Evolutionary conservation across 2,797 vertebrate genomes (phyloP), one percentile per base, ranked within the genome.

Genomic region (Aldrovandia affinis): DNA sequence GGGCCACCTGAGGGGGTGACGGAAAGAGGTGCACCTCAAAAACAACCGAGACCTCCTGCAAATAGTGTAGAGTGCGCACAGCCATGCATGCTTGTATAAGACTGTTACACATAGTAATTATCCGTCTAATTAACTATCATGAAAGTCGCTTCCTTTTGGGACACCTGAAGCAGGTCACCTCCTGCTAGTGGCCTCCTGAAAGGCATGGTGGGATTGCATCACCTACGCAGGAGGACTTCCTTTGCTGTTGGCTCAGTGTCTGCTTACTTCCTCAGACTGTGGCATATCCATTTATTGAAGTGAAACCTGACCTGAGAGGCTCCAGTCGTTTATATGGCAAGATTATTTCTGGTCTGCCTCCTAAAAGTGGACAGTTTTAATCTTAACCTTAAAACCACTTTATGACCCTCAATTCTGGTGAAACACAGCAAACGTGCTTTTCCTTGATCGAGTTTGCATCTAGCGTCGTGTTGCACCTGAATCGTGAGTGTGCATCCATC

Each of bases 131-230:
- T n/a, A n/a, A n/a, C n/a, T n/a, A n/a, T n/a, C n/a, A n/a, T n/a
- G n/a, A n/a, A n/a, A n/a, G n/a, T n/a, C n/a, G n/a, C n/a, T n/a
- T 63, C 25, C 22, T 7, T 63, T 63, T 63, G 59, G 59, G 59
- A n/a, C 59, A 63, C n/a, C n/a, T n/a, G n/a, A n/a, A n/a, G n/a
- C n/a, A n/a, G 22, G 59, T 55, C 59, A n/a, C n/a, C 59, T 10
- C n/a, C 28, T 63, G 59, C n/a, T n/a, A n/a, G n/a, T n/a, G 22
- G 12, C 12, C 57, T 20, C 18, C 5, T 59, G 57, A 59, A 59
- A 59, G 59, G 59, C 59, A 28, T 63, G 59, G 28, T 63, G 59
- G 59, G 59, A n/a, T 63, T 63, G 59, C 59, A 63, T 63, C n/a
- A 28, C n/a, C n/a, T n/a, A 63, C 59, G 10, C n/a, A 63, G 59